phyloP scores from a whole-genome alignment of 2,888 invertebrate species.

The Omphaloscelis lunosa region DNA sequence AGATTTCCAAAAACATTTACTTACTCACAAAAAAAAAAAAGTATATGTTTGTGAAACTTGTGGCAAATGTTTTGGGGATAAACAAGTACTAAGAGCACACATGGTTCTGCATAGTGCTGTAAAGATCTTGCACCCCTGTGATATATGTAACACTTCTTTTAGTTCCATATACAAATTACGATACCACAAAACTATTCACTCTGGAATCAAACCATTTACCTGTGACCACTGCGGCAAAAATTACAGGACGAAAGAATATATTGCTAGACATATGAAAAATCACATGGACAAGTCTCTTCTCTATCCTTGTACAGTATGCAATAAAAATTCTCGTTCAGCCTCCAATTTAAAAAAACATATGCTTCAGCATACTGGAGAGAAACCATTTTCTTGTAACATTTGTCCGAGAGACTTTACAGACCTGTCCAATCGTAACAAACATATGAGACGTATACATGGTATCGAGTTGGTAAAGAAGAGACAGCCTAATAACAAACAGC shows the following conservation, averaged over 20 bases:
- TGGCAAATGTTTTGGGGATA: constrained; percentile 78
- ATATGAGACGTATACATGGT: constrained; percentile 93
- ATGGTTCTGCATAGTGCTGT: constrained; percentile 76
- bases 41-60: constrained; percentile 81
- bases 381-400: constrained; percentile 93
- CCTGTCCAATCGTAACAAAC: constrained; percentile 95
- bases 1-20: constrained; percentile 86
- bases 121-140: constrained; percentile 76
- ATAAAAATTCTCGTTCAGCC: constrained; percentile 93
- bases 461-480: constrained; percentile 79
- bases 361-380: constrained; percentile 92
- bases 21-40: constrained; percentile 86
- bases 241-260: constrained; percentile 73
- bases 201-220: constrained; percentile 74
- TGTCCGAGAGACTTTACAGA: constrained; percentile 93
- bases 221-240: constrained; percentile 77
- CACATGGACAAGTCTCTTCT: constrained; percentile 93
- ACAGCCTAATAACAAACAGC: constrained; percentile 32
- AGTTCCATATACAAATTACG: constrained; percentile 68
- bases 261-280: constrained; percentile 92
- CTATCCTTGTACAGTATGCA: constrained; percentile 92
- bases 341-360: constrained; percentile 92
- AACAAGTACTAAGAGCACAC: constrained; percentile 69
- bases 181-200: constrained; percentile 76
- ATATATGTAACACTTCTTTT: constrained; percentile 80